phyloP scores from a whole-genome alignment of 2,797 vertebrate species.

The Syndactyla subalaris region DNA sequence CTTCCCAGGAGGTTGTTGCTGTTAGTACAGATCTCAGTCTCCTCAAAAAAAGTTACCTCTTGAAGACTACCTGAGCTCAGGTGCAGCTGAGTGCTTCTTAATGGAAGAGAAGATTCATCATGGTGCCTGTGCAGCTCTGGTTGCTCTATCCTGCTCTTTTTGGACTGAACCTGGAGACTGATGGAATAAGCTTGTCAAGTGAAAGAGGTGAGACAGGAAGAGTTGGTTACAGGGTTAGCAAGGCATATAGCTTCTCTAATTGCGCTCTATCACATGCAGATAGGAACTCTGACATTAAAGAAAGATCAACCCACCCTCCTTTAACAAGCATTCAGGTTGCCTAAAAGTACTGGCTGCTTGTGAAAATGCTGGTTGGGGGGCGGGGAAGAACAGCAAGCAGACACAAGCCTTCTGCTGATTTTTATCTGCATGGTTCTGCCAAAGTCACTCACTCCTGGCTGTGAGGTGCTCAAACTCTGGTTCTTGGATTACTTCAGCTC shows the following conservation, averaged over 20 bases:
- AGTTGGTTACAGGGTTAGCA: background rate
- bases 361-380: background rate
- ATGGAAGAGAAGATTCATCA: background rate
- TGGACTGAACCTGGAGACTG: background rate
- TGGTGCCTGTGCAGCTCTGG: background rate
- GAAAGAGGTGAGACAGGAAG: background rate
- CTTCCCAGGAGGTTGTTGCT: background rate
- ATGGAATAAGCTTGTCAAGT: background rate
- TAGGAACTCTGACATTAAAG: background rate
- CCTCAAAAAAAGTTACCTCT: background rate
- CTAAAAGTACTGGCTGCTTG: background rate
- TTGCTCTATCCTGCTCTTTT: background rate
- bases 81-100: background rate
- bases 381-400: background rate
- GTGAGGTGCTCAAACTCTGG: background rate
- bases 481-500: background rate
- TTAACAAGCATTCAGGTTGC: background rate
- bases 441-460: background rate
- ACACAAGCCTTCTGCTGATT: background rate
- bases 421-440: background rate
- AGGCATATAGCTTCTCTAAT: background rate
- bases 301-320: background rate
- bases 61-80: background rate
- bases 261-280: background rate
- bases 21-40: background rate